Base-by-base conservation (phyloP, 2,888 invertebrate species). In the Dynastes tityus region DNA sequence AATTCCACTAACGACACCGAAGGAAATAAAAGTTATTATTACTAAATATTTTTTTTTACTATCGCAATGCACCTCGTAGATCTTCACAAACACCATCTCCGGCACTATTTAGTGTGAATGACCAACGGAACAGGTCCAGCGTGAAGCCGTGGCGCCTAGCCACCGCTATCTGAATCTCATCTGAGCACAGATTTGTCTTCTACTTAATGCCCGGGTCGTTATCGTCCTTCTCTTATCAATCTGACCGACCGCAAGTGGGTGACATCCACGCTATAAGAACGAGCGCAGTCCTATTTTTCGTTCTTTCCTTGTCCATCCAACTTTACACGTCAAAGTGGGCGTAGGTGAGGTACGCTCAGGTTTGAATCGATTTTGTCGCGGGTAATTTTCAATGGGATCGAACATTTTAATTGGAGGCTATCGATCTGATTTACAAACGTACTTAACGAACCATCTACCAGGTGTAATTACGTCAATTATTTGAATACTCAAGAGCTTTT, bases 111-210 rank as follows among this genome's bases (percentile, higher is more conserved):
- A 58, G 67, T 77, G 77, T 77, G 77, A 77, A 77, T 67, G 77
- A 77, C 77, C 77, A 77, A 16, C 29, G 53, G 51, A 77, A 77
- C 77, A 71, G 67, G 77, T 77, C 71, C 58, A 58, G 55, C 71
- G 70, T 53, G 55, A 61, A 77, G 71, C 40, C 77, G 61, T 78
- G 78, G 78, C 78, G 78, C 78, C 78, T 78, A n/a, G 63, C 61
- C 70, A 45, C 71, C 61, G 58, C 22, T 76, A 76, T 77, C 77
- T 16, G 53, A 61, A 77, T 77, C 77, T 70, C 77, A 77, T 77
- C 77, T 77, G 68, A 49, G 71, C 71, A 77, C 45, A 77, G 71
- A 77, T 77, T 77, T 77, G 77, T 77, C 77, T 77, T 70, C 77
- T 16, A 29, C 61, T 51, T 68, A 77, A 68, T 67, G 68, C 71